These are phyloP conservation scores for Tapirus indicus DNA, from an alignment of 2,797 vertebrate species.

Conservation along the genomic window DNA sequence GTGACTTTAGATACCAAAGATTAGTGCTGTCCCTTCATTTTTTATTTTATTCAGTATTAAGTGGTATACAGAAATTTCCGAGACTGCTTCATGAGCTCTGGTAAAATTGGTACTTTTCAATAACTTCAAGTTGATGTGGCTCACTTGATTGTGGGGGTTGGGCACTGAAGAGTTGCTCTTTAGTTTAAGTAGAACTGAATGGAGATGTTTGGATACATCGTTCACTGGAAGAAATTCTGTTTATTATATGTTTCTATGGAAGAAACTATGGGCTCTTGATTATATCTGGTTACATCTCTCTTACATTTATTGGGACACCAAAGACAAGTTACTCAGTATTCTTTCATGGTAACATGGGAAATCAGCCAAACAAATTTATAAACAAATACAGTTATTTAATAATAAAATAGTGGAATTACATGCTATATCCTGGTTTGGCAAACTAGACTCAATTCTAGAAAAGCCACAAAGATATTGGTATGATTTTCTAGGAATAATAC, in stretches of 20 bases:
- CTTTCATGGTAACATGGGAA: neutral
- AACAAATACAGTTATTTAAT: neutral
- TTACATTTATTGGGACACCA: neutral
- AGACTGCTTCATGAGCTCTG: neutral
- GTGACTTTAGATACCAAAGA: neutral
- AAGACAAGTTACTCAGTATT: neutral
- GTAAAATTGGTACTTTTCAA: neutral
- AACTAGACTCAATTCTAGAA: neutral
- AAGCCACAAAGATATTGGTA: neutral
- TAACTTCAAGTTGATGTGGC: neutral
- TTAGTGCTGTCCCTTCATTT: neutral
- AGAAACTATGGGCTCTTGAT: neutral
- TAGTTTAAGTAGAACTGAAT: neutral
- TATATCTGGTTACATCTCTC: neutral
- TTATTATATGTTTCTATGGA: neutral
- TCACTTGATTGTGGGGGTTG: neutral
- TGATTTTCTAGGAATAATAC: neutral
- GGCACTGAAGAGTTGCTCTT: neutral
- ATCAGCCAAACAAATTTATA: neutral
- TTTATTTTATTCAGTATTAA: neutral
- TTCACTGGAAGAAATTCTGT: neutral
- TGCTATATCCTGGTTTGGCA: neutral
- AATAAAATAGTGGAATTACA: neutral
- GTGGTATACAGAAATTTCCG: neutral
- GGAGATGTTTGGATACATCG: neutral